Percentiles rank a stretch among this genome's conserved stretches.
Evolutionary conservation across 2,797 vertebrate genomes (phyloP).

Genomic region (Myripristis murdjan): DNA sequence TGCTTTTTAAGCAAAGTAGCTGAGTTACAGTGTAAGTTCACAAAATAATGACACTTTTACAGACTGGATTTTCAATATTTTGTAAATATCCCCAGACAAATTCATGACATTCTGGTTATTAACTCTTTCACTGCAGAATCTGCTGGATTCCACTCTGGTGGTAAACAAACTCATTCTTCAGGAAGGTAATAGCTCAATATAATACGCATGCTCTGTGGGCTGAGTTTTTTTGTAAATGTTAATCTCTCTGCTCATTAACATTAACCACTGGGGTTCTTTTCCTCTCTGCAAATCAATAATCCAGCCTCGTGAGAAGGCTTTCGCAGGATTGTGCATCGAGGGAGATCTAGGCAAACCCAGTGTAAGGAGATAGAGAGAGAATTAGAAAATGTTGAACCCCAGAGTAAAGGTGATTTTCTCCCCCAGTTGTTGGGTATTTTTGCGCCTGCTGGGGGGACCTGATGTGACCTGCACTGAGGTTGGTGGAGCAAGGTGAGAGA

Average conservation of each 20-base stretch:
- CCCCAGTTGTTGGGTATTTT: conserved; percentile 25
- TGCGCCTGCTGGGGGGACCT: conserved; percentile 11
- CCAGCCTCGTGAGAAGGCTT: conserved; percentile 69
- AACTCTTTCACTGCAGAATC: not conserved
- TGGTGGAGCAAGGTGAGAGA: not conserved
- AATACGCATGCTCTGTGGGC: conserved; percentile 24
- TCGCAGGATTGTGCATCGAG: conserved; percentile 57
- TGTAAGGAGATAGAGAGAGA: conserved; percentile 38
- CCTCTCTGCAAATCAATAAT: conserved; percentile 68
- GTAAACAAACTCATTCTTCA: conserved; percentile 35
- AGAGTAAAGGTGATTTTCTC: conserved; percentile 34
- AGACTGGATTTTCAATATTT: not conserved
- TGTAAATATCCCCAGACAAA: not conserved
- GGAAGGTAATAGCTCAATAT: conserved; percentile 20
- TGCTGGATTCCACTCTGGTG: not conserved
- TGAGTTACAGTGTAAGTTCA: no score
- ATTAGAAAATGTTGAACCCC: conserved; percentile 36
- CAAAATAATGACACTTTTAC: no score
- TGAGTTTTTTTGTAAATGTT: conserved; percentile 43
- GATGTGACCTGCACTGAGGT: conserved; percentile 42
- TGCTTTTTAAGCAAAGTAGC: not conserved
- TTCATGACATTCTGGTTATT: not conserved
- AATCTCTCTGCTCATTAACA: conserved; percentile 71
- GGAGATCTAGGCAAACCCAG: conserved; percentile 34
- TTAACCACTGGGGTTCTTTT: conserved; percentile 63